phyloP scores from a whole-genome alignment of 2,797 vertebrate genomes.

The Enteromius argenteus region DNA sequence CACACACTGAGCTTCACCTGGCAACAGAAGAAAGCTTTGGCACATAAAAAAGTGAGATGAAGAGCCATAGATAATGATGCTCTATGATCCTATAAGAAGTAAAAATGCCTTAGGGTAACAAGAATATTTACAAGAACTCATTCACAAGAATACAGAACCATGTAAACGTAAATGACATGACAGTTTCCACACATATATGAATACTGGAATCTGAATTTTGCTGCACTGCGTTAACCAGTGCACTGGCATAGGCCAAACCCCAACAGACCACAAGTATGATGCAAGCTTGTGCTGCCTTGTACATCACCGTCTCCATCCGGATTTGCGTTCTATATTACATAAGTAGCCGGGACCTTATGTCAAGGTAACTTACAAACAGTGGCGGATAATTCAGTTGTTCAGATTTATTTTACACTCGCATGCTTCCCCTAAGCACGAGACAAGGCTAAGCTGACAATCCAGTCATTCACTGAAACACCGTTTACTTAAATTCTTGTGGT shows the following conservation, averaged over 20 bases:
- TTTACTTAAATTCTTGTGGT: background rate
- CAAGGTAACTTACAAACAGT: background rate
- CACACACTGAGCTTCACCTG: slow-evolving; percentile 55
- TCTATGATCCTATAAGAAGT: slow-evolving; percentile 40
- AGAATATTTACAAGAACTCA: background rate
- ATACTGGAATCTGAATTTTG: background rate
- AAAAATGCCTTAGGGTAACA: background rate
- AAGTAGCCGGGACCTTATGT: background rate
- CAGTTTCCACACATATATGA: background rate
- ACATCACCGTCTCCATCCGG: background rate
- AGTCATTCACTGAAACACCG: background rate
- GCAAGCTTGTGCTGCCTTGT: slow-evolving; percentile 5
- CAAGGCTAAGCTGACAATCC: slow-evolving; percentile 12
- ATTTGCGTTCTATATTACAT: background rate
- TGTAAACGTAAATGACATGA: background rate
- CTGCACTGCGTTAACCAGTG: background rate
- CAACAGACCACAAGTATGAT: background rate
- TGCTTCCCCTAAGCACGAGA: slow-evolving; percentile 3
- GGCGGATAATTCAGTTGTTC: background rate
- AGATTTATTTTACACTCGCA: background rate
- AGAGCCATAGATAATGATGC: slow-evolving; percentile 57
- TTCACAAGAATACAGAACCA: background rate
- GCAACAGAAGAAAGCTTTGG: slow-evolving; percentile 56
- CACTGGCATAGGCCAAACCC: slow-evolving; percentile 19
- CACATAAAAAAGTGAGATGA: slow-evolving; percentile 59